These are phyloP conservation scores for Mactromeris polynyma DNA, from an alignment of 2,888 invertebrate genomes.

Conservation along the genomic window DNA sequence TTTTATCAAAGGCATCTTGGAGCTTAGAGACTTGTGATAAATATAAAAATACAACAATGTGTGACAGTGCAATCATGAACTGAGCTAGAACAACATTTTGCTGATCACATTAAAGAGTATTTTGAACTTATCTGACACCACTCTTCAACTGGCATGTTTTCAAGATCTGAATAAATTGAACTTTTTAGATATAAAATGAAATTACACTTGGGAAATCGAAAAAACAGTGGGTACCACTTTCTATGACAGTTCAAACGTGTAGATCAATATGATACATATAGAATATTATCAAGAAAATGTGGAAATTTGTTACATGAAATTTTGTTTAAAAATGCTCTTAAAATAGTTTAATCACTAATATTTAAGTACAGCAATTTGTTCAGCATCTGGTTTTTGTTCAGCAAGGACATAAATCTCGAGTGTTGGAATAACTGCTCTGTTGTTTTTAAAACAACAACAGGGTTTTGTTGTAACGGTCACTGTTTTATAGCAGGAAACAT, in stretches of 20 bases:
- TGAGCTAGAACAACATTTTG: too few relatives aligned
- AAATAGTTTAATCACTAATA: neutral
- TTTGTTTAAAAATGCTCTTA: neutral
- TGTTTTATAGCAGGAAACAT: neutral
- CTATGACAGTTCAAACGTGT: neutral
- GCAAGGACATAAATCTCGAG: neutral
- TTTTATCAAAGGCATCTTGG: too few relatives aligned
- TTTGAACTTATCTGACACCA: too few relatives aligned
- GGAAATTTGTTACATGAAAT: neutral
- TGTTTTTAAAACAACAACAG: constrained; percentile 17
- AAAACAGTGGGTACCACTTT: neutral
- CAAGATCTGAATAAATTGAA: neutral
- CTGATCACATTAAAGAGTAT: too few relatives aligned
- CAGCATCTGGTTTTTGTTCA: neutral
- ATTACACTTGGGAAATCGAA: neutral
- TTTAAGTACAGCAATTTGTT: constrained; percentile 18
- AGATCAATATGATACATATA: neutral
- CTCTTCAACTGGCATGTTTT: neutral
- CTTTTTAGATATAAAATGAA: neutral
- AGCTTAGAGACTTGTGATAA: too few relatives aligned
- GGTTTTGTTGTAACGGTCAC: neutral
- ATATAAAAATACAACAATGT: too few relatives aligned
- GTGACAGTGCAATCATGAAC: too few relatives aligned
- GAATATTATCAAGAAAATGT: neutral
- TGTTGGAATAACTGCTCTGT: neutral